Conservation (phyloP, 2,797 vertebrate species). For the Dryobates pubescens region DNA sequence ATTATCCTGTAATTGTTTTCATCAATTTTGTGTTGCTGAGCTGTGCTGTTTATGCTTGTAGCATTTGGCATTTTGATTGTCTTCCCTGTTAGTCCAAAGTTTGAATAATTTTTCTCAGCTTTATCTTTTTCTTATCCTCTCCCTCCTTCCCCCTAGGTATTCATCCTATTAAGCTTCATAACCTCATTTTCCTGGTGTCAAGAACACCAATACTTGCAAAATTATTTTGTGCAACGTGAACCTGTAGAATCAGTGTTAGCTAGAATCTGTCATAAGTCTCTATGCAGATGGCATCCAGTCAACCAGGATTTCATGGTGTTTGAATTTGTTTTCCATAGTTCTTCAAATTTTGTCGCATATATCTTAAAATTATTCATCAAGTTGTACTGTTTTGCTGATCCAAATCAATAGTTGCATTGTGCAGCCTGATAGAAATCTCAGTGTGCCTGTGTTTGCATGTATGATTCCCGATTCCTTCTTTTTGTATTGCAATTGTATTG, state of each 20-base stretch:
- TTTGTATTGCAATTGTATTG: not conserved
- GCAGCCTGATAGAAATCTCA: not conserved
- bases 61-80: not conserved
- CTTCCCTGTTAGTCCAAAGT: not conserved
- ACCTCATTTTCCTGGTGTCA: conserved; percentile 10
- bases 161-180: not conserved
- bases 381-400: not conserved
- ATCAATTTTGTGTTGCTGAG: not conserved
- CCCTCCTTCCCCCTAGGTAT: not conserved
- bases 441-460: not conserved
- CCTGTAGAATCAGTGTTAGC: not conserved
- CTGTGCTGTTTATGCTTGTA: not conserved
- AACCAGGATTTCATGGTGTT: not conserved
- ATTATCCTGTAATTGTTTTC: not conserved
- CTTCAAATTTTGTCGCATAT: not conserved
- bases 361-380: not conserved
- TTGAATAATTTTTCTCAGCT: not conserved
- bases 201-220: not conserved
- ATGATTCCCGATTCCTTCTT: not conserved
- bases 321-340: not conserved
- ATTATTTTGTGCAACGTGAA: not conserved
- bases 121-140: not conserved
- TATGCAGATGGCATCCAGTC: not conserved
- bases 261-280: not conserved
- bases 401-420: not conserved